Conservation (phyloP, 2,888 invertebrate species). For the Aspidiotus destructor region DNA sequence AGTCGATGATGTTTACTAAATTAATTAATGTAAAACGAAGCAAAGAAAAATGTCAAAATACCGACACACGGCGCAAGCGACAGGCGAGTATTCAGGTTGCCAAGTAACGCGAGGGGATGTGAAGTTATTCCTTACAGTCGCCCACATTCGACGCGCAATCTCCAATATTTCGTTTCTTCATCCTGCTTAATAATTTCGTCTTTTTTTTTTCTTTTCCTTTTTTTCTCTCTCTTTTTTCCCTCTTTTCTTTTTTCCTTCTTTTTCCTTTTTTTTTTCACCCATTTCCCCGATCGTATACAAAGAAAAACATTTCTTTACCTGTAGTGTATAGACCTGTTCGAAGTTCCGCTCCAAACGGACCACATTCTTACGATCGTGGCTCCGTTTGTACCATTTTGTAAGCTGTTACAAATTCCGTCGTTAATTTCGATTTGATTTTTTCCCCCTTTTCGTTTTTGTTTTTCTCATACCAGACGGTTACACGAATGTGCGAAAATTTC, state of each 20-base stretch:
- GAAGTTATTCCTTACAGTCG: slow-evolving; percentile 6
- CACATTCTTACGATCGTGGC: not conserved
- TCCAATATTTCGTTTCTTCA: slow-evolving; percentile 19
- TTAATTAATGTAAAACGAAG: slow-evolving; percentile 16
- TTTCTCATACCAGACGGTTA: not conserved
- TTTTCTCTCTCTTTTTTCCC: not conserved
- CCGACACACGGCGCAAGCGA: slow-evolving; percentile 17
- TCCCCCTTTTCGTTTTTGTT: slow-evolving; percentile 3
- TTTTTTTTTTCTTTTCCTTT: slow-evolving; percentile 1
- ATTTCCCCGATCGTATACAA: not conserved
- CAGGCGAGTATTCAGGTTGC: slow-evolving; percentile 28
- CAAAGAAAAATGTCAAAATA: not conserved
- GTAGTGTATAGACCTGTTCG: not conserved
- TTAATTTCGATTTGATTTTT: not conserved
- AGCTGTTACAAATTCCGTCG: not conserved
- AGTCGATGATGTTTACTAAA: slow-evolving; percentile 18
- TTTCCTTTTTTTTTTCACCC: not conserved
- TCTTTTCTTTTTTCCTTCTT: not conserved
- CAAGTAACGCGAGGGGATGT: slow-evolving; percentile 30
- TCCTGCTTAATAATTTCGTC: not conserved
- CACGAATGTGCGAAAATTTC: not conserved
- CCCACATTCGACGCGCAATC: slow-evolving; percentile 18
- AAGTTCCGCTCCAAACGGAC: too few species aligned
- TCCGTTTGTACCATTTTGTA: not conserved
- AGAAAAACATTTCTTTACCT: not conserved